These are phyloP conservation scores for Calliphora vomitoria DNA, from an alignment of 2,888 invertebrate genomes.

Conservation along the genomic window DNA sequence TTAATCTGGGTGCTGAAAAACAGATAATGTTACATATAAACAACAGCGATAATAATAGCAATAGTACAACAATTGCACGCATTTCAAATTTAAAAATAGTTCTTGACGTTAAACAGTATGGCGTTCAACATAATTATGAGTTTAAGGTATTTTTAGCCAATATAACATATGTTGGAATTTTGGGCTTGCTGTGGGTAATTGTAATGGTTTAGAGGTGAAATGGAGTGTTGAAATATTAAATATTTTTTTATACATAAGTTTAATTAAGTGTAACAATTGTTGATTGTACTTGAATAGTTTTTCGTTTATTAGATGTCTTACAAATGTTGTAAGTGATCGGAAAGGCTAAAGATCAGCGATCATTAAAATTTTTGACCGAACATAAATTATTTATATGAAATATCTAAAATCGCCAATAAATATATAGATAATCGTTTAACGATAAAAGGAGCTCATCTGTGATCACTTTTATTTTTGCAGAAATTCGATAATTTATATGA, in stretches of 20 bases:
- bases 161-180: neutral
- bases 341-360: too few species aligned
- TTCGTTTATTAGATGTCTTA: too few species aligned
- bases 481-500: too few species aligned
- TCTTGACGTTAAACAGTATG: constrained; percentile 56
- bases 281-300: too few species aligned
- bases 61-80: constrained; percentile 64
- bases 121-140: constrained; percentile 48
- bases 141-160: constrained; percentile 15
- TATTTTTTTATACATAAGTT: neutral
- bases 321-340: too few species aligned
- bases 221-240: constrained; percentile 20
- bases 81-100: constrained; percentile 43
- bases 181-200: neutral
- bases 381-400: too few species aligned
- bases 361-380: too few species aligned
- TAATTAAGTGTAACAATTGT: too few species aligned
- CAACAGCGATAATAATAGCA: constrained; percentile 43
- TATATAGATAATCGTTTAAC: too few species aligned
- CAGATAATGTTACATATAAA: constrained; percentile 68
- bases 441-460: too few species aligned
- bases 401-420: too few species aligned
- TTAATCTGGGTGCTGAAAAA: constrained; percentile 73
- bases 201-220: constrained; percentile 26
- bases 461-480: too few species aligned